Evolutionary conservation across 1,140 invertebrate species (phyloP).

Genomic region (Aphelinus atriplicis): DNA sequence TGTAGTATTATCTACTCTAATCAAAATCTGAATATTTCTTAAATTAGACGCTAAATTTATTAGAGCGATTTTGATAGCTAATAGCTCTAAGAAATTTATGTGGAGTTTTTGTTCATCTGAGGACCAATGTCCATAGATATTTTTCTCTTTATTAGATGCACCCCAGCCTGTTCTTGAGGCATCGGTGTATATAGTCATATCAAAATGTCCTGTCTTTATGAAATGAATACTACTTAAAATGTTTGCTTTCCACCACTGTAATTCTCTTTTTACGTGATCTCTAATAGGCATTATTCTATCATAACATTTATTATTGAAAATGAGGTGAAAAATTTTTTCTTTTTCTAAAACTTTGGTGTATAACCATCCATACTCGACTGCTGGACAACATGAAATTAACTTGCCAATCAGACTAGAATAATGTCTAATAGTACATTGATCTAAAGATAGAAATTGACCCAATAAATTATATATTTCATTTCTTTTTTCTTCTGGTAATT

Average conservation of each 20-base stretch:
- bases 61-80: neutral
- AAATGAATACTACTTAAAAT: no score
- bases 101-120: constrained; percentile 26
- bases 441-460: no score
- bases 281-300: no score
- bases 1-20: neutral
- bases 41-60: neutral
- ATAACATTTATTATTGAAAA: neutral
- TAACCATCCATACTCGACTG: constrained; percentile 18
- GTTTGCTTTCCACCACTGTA: no score
- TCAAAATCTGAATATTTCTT: constrained; percentile 1
- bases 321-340: constrained; percentile 22
- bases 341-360: neutral
- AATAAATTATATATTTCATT: no score
- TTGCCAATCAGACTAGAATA: neutral
- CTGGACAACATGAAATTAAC: constrained; percentile 21
- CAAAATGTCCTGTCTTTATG: no score
- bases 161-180: neutral
- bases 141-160: constrained; percentile 7
- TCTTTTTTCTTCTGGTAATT: no score
- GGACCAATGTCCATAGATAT: constrained; percentile 36
- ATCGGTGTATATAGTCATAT: no score
- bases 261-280: no score
- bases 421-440: no score
- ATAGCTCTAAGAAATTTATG: constrained; percentile 39